Percentiles rank a stretch among this genome's conserved stretches.
Evolutionary conservation across 2,113 vertebrate genomes (phyloP).

Genomic region (Picathartes gymnocephalus): DNA sequence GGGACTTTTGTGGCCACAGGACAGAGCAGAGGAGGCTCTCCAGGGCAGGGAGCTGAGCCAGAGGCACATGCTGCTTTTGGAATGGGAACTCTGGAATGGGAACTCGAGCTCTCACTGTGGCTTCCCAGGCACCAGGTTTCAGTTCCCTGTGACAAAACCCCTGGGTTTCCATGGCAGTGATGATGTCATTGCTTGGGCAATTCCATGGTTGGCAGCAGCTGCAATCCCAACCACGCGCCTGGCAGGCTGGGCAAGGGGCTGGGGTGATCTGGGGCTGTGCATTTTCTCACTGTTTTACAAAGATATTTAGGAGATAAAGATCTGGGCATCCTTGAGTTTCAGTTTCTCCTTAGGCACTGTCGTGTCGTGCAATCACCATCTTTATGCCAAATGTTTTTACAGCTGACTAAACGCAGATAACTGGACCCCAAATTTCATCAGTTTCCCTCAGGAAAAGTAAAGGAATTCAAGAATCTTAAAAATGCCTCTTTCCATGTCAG

Average conservation of each 20-base stretch:
- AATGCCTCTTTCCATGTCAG: background rate
- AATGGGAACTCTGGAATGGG: background rate
- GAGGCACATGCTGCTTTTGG: background rate
- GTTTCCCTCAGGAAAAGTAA: background rate
- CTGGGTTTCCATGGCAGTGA: background rate
- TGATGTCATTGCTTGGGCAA: background rate
- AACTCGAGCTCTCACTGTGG: background rate
- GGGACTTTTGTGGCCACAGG: background rate
- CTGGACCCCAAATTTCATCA: background rate
- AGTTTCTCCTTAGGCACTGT: background rate
- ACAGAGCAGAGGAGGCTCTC: background rate
- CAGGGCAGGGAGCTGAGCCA: background rate
- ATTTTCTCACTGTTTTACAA: background rate
- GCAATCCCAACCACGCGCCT: accelerated
- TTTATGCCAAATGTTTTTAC: background rate
- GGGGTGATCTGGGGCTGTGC: background rate
- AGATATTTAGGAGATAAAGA: background rate
- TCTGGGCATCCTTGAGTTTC: background rate
- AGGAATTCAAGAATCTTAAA: background rate
- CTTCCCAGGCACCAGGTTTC: background rate
- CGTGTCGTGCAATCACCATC: background rate
- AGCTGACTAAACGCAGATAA: background rate
- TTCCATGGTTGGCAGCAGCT: background rate
- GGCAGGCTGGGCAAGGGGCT: background rate
- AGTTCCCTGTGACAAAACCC: background rate